These are phyloP conservation scores for Gambusia yucatana DNA, from an alignment of 2,797 vertebrate species.

Conservation along the genomic window DNA sequence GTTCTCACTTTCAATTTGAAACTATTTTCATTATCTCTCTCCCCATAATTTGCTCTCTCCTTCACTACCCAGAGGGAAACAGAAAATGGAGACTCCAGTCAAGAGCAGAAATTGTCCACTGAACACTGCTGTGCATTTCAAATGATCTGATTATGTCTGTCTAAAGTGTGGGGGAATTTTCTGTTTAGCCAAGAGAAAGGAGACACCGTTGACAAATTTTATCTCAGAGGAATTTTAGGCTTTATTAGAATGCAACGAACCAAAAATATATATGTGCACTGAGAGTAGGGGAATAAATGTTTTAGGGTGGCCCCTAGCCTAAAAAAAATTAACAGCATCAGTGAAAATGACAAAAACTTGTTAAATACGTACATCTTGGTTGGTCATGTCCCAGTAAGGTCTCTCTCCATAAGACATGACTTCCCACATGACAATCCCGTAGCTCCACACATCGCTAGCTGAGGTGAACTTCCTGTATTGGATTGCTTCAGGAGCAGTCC, in stretches of 20 bases:
- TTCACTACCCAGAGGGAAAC: conserved; percentile 77
- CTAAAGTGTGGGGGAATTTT: conserved; percentile 61
- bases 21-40: conserved; percentile 84
- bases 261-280: conserved; percentile 12
- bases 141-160: conserved; percentile 77
- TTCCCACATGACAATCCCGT: conserved; percentile 87
- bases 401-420: conserved; percentile 87
- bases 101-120: conserved; percentile 77
- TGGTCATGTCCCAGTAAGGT: conserved; percentile 88
- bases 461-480: conserved; percentile 88
- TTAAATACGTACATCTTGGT: conserved; percentile 81
- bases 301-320: conserved; percentile 2
- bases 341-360: background rate
- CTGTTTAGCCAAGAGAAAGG: conserved; percentile 65
- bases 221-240: conserved; percentile 51
- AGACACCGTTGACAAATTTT: conserved; percentile 52
- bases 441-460: conserved; percentile 86
- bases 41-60: conserved; percentile 80
- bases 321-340: conserved; percentile 5
- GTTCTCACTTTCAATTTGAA: conserved; percentile 84
- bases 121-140: conserved; percentile 71
- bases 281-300: conserved; percentile 16
- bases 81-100: conserved; percentile 77
- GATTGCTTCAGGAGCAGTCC: conserved; percentile 86
- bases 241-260: conserved; percentile 53